Evolutionary conservation across 2,797 vertebrate species (phyloP).

Genomic region (Hephaestus fuliginosus): DNA sequence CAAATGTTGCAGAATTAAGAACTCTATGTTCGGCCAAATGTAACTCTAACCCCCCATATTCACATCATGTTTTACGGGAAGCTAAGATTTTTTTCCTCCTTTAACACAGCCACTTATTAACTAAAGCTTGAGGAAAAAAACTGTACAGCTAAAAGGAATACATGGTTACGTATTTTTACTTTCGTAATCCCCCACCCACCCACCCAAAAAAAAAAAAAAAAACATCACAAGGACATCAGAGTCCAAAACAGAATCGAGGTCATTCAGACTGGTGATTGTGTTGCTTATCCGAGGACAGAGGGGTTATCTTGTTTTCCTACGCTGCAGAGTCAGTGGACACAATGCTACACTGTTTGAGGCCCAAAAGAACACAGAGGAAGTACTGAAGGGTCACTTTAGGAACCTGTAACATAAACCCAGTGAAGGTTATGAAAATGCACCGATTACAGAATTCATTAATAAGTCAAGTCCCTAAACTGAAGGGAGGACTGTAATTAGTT

Average conservation of each 20-base stretch:
- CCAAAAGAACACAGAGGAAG: constrained; percentile 38
- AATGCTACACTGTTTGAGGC: constrained; percentile 50
- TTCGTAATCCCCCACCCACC: neutral
- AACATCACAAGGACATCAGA: constrained; percentile 20
- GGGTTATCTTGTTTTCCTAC: constrained; percentile 40
- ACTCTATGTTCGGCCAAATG: neutral
- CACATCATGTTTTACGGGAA: neutral
- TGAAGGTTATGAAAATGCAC: constrained; percentile 17
- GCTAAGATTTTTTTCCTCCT: constrained; percentile 20
- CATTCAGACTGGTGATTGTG: constrained; percentile 5
- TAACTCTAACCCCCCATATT: constrained; percentile 15
- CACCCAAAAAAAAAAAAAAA: constrained; percentile 5
- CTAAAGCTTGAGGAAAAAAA: constrained; percentile 8
- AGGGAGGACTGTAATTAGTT: neutral
- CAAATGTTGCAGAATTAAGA: constrained; percentile 12
- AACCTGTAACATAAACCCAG: constrained; percentile 21
- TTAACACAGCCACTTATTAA: constrained; percentile 16
- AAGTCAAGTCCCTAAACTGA: neutral
- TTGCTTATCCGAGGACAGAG: constrained; percentile 33
- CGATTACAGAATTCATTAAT: constrained; percentile 16
- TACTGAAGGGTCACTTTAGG: constrained; percentile 27
- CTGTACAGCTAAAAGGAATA: neutral
- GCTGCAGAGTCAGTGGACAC: constrained; percentile 31
- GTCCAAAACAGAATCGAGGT: constrained; percentile 14
- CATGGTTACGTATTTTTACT: neutral